Evolutionary conservation across 2,888 invertebrate genomes (phyloP).

Genomic region (Tenthredo notha): DNA sequence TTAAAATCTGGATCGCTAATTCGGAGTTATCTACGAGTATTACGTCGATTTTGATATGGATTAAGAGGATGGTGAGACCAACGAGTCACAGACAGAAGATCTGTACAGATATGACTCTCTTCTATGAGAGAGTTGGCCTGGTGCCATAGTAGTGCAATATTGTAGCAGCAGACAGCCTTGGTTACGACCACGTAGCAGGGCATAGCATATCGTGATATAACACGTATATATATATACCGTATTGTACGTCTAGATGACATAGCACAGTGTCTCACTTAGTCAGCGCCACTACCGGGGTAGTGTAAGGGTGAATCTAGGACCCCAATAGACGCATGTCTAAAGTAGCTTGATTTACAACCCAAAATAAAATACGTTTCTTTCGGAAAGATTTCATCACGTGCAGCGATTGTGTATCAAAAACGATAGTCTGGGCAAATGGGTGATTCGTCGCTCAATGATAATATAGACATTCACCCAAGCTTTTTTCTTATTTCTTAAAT

Average conservation of each 20-base stretch:
- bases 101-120: slow-evolving; percentile 58
- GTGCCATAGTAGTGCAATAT: slow-evolving; percentile 70
- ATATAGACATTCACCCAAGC: neutral
- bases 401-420: slow-evolving; percentile 63
- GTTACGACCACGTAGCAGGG: slow-evolving; percentile 54
- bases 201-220: slow-evolving; percentile 53
- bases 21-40: slow-evolving; percentile 10
- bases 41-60: slow-evolving; percentile 55
- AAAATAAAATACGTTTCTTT: slow-evolving; percentile 64
- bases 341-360: slow-evolving; percentile 63
- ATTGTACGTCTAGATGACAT: slow-evolving; percentile 47
- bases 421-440: slow-evolving; percentile 53
- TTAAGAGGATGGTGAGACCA: slow-evolving; percentile 60
- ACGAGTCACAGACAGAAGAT: slow-evolving; percentile 57
- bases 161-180: slow-evolving; percentile 67
- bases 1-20: neutral
- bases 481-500: neutral
- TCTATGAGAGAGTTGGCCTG: slow-evolving; percentile 62
- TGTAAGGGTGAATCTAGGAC: neutral
- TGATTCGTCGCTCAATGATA: neutral
- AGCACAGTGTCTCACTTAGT: slow-evolving; percentile 66
- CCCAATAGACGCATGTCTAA: neutral
- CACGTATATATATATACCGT: slow-evolving; percentile 53
- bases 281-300: slow-evolving; percentile 59
- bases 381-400: slow-evolving; percentile 62